phyloP scores from a whole-genome alignment of 2,797 vertebrate species.

The Iguana delicatissima region DNA sequence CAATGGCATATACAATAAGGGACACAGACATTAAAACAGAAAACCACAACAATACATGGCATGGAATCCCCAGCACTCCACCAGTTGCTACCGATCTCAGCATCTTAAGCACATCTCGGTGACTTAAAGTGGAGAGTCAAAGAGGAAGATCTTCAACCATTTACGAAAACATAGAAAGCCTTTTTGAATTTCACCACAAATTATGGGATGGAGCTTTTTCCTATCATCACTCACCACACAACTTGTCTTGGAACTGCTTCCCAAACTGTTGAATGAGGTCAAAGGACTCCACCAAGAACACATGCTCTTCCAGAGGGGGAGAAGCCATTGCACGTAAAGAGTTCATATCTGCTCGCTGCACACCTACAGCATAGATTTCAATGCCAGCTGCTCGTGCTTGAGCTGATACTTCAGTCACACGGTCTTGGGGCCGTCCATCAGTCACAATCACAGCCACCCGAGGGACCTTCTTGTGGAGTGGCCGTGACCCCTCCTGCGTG shows the following conservation, averaged over 20 bases:
- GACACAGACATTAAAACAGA: too few species aligned
- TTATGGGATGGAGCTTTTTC: neutral
- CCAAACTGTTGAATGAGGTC: conserved; percentile 96
- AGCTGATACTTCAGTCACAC: conserved; percentile 91
- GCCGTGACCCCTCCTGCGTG: conserved; percentile 87
- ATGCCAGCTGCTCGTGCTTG: conserved; percentile 91
- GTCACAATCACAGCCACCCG: conserved; percentile 94
- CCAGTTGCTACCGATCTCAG: too few species aligned
- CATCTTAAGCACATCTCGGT: too few species aligned
- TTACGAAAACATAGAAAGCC: neutral
- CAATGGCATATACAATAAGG: too few species aligned
- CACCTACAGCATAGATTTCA: conserved; percentile 94
- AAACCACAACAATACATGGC: too few species aligned
- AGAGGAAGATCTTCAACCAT: too few species aligned
- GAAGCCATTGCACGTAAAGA: conserved; percentile 97
- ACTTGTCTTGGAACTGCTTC: conserved; percentile 93
- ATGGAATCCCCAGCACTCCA: too few species aligned
- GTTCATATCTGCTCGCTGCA: conserved; percentile 94
- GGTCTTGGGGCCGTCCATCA: conserved; percentile 95
- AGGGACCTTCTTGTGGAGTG: conserved; percentile 83
- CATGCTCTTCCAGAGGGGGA: conserved; percentile 91
- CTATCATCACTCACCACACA: conserved; percentile 83
- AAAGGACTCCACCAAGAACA: conserved; percentile 96
- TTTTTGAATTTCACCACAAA: neutral
- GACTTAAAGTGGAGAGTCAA: too few species aligned